Conservation (phyloP, 2,113 vertebrate genomes). For the Laticauda laticaudata region DNA sequence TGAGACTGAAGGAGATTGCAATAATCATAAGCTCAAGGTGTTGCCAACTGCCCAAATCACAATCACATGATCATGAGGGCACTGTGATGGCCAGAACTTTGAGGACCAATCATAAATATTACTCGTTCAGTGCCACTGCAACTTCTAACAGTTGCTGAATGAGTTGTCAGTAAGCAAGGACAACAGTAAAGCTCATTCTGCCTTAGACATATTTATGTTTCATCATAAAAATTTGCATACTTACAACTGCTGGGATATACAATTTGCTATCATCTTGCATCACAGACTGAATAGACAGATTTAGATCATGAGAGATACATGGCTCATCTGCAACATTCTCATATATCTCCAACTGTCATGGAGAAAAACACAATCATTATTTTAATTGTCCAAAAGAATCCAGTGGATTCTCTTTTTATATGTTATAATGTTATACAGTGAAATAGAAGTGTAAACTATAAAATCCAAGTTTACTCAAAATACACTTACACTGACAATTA, state of each 20-base stretch:
- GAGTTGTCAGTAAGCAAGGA: neutral
- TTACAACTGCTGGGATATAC: constrained; percentile 74
- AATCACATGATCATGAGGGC: neutral
- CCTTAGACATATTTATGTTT: neutral
- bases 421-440: neutral
- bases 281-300: constrained; percentile 50
- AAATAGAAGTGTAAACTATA: neutral
- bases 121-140: neutral
- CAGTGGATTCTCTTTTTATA: neutral
- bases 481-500: neutral
- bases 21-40: neutral
- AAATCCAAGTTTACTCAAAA: neutral
- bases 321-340: constrained; percentile 75
- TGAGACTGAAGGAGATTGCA: neutral
- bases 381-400: constrained; percentile 3
- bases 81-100: neutral
- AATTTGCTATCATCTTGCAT: constrained; percentile 66
- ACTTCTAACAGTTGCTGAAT: neutral
- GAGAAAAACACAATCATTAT: constrained; percentile 36
- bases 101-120: neutral
- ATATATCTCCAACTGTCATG: constrained; percentile 85
- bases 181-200: neutral
- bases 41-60: neutral
- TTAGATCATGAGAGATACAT: constrained; percentile 59
- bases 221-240: constrained; percentile 49